Conservation (phyloP, 1,140 invertebrate genomes). For the Cotesia vestalis region DNA sequence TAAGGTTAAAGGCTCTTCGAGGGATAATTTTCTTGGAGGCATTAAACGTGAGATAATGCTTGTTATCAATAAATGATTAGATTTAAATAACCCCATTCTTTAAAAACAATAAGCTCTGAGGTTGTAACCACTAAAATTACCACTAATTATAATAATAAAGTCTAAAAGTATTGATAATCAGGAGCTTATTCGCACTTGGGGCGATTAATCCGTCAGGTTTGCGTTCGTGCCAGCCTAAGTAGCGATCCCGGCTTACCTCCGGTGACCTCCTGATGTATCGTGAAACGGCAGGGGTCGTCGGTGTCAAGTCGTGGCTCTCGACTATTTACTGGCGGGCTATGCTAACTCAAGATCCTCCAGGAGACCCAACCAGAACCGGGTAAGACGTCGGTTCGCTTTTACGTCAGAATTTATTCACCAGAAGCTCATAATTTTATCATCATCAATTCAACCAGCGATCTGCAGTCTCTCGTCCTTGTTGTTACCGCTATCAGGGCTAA, state of each 20-base stretch:
- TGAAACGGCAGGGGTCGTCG: conserved; percentile 53
- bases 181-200: conserved; percentile 49
- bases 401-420: conserved; percentile 9
- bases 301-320: conserved; percentile 54
- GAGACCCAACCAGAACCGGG: not conserved
- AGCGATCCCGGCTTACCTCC: conserved; percentile 48
- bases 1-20: too few relatives aligned
- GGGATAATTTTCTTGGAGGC: too few relatives aligned
- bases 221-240: conserved; percentile 45
- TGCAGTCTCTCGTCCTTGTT: too few relatives aligned
- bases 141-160: not conserved
- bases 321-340: conserved; percentile 7
- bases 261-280: conserved; percentile 55
- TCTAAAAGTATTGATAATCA: conserved; percentile 26
- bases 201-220: conserved; percentile 53
- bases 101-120: too few relatives aligned
- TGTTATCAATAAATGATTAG: too few relatives aligned
- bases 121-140: conserved; percentile 32
- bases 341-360: not conserved
- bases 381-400: conserved; percentile 9
- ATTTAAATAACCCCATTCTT: too few relatives aligned
- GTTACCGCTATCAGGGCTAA: too few relatives aligned
- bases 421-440: conserved; percentile 20
- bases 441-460: too few relatives aligned
- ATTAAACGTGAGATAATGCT: too few relatives aligned